phyloP scores from a whole-genome alignment of 53 echinoderm and acorn worm genomes.

The Temnopleurus reevesii region DNA sequence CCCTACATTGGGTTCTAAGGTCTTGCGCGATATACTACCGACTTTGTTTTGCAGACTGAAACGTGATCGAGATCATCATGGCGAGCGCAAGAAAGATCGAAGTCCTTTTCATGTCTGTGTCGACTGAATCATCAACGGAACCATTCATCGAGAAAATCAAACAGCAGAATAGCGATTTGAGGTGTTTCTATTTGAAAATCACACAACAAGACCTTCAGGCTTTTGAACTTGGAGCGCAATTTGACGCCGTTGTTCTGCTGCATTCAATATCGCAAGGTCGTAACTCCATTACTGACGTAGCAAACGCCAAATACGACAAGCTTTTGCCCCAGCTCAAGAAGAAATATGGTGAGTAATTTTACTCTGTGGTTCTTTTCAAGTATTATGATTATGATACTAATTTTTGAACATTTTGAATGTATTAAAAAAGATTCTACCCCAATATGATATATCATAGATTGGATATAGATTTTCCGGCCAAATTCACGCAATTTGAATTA shows the following conservation, averaged over 20 bases:
- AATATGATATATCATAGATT: no score
- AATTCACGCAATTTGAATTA: no score
- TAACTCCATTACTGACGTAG: slow-evolving; percentile 22
- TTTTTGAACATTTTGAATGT: no score
- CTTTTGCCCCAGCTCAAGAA: neutral
- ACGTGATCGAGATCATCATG: neutral
- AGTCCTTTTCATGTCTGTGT: neutral
- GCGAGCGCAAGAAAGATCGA: neutral
- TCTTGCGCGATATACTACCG: no score
- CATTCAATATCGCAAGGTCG: slow-evolving; percentile 24
- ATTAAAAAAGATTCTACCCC: no score
- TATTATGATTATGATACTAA: no score
- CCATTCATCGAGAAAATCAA: neutral
- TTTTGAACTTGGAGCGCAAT: neutral
- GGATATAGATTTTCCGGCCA: no score
- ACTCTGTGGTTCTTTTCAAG: no score
- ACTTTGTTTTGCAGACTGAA: no score
- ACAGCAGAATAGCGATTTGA: neutral
- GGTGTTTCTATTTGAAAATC: neutral
- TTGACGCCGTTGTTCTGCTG: slow-evolving; percentile 20
- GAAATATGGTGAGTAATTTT: slow-evolving; percentile 17
- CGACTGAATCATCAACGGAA: neutral
- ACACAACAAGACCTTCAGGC: neutral
- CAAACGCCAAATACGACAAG: neutral
- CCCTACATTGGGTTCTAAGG: no score